phyloP scores from a whole-genome alignment of 2,888 invertebrate genomes.

The Spodoptera littoralis region DNA sequence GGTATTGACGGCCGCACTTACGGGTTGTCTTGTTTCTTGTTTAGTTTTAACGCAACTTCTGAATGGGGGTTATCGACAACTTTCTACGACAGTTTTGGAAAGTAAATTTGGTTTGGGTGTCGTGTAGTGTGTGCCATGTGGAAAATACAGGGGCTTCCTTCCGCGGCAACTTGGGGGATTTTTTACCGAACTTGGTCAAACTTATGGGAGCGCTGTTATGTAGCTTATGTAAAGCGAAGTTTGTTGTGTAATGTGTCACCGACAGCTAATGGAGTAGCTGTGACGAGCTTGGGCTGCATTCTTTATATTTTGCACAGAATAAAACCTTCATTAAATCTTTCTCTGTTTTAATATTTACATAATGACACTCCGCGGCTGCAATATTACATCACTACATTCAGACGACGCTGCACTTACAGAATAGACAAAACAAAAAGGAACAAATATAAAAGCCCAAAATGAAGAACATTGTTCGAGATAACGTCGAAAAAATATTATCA shows the following conservation, averaged over 20 bases:
- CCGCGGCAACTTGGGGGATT: not conserved
- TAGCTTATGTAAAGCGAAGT: no score
- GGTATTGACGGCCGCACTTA: constrained; percentile 25
- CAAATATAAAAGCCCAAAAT: constrained; percentile 6
- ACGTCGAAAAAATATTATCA: constrained; percentile 10
- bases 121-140: constrained; percentile 8
- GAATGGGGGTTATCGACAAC: constrained; percentile 36
- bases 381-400: not conserved
- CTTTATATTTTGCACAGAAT: no score
- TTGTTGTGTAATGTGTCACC: no score
- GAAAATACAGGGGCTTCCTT: constrained; percentile 6
- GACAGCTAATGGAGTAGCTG: no score
- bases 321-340: no score
- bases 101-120: constrained; percentile 19
- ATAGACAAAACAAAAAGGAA: not conserved
- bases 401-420: not conserved
- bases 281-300: no score
- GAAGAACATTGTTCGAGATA: constrained; percentile 4
- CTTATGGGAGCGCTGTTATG: no score
- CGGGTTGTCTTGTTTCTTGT: constrained; percentile 34
- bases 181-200: not conserved
- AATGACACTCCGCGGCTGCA: not conserved
- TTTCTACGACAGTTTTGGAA: constrained; percentile 34
- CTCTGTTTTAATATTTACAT: constrained; percentile 1
- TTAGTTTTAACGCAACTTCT: constrained; percentile 45